Percentiles rank a stretch among this genome's conserved stretches.
Conservation (phyloP, 2,888 invertebrate genomes). For the Lasioglossum lativentre region DNA sequence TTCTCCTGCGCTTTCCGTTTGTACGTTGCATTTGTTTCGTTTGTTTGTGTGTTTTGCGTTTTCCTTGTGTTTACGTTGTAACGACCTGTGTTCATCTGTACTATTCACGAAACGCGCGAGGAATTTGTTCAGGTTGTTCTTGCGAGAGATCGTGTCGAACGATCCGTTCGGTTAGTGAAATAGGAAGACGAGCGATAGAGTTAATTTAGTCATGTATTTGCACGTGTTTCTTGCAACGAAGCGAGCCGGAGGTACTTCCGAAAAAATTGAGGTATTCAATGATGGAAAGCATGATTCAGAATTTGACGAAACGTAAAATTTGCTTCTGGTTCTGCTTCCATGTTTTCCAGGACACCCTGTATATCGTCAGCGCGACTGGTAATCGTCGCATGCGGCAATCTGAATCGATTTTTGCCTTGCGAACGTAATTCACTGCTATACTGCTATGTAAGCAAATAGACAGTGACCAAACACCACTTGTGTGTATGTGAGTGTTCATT, state of each 20-base stretch:
- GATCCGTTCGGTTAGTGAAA: neutral
- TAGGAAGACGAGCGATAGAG: neutral
- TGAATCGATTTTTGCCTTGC: slow-evolving; percentile 1
- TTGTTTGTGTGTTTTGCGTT: neutral
- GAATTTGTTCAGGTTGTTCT: neutral
- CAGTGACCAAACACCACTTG: neutral
- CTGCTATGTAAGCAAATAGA: slow-evolving; percentile 6
- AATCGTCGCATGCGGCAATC: slow-evolving; percentile 18
- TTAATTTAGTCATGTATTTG: neutral
- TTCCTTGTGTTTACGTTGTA: slow-evolving; percentile 5
- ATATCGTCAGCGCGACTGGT: neutral
- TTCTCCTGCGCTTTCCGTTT: neutral
- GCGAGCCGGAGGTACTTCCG: neutral
- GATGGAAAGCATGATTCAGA: neutral
- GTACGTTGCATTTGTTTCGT: neutral
- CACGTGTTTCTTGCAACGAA: neutral
- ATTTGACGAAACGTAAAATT: neutral
- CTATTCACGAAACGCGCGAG: neutral
- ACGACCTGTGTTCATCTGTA: neutral
- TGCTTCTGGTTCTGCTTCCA: neutral
- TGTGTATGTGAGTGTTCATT: neutral
- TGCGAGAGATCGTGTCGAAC: neutral
- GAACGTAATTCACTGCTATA: slow-evolving; percentile 1
- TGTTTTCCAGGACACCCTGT: neutral
- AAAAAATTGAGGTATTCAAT: no score